Conservation (phyloP, 2,797 vertebrate species). For the Okamejei kenojei region DNA sequence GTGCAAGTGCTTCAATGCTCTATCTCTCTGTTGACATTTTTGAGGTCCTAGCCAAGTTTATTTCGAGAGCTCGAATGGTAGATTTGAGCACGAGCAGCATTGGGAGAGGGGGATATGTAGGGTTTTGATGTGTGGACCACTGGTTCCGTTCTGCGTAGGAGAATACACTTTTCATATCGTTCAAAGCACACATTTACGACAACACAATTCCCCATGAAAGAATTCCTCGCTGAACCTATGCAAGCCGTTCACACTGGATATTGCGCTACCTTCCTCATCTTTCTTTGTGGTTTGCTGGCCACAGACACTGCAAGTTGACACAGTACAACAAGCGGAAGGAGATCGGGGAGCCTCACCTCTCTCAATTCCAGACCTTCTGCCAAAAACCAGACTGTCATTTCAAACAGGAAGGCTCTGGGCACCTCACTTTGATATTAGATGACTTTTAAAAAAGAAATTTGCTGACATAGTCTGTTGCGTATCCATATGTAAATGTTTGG, state of each 20-base stretch:
- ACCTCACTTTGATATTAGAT: conserved; percentile 22
- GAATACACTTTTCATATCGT: not conserved
- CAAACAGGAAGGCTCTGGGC: conserved; percentile 5
- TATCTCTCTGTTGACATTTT: conserved; percentile 6
- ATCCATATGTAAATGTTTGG: not conserved
- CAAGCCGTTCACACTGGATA: not conserved
- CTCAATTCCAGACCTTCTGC: conserved; percentile 25
- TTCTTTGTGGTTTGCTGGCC: conserved; percentile 18
- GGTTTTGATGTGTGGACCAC: not conserved
- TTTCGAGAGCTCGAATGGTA: conserved; percentile 4
- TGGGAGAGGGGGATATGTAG: not conserved
- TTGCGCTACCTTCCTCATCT: conserved; percentile 4
- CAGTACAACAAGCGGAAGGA: conserved; percentile 8
- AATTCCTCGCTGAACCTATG: not conserved
- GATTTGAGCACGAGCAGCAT: not conserved
- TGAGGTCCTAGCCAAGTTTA: conserved; percentile 5
- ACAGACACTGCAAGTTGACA: not conserved
- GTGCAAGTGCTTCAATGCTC: not conserved
- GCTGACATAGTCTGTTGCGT: not conserved
- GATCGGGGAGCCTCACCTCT: conserved; percentile 1
- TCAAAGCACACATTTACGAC: not conserved
- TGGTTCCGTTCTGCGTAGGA: not conserved
- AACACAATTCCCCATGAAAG: conserved; percentile 2
- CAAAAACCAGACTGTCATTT: conserved; percentile 24
- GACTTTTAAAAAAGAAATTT: conserved; percentile 24